Percentiles rank a stretch among this genome's conserved stretches.
phyloP scores from a whole-genome alignment of 1,140 invertebrate species.

The Atopsyche davidsoni region DNA sequence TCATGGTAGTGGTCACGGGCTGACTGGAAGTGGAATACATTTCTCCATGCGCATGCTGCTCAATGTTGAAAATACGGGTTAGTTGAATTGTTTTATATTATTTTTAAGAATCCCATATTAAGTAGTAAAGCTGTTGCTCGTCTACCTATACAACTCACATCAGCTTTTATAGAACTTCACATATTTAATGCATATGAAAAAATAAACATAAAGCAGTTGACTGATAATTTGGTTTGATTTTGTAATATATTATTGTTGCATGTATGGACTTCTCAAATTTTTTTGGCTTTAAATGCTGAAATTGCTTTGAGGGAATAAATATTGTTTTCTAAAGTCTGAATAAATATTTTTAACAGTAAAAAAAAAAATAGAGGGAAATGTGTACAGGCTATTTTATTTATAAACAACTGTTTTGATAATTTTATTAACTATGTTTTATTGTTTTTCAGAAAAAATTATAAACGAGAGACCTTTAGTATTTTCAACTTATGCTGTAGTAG shows the following conservation, averaged over 20 bases:
- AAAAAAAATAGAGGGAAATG: too few species aligned
- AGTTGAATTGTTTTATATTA: neutral
- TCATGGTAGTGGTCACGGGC: neutral
- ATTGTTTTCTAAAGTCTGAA: too few species aligned
- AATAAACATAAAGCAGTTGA: neutral
- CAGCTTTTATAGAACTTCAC: neutral
- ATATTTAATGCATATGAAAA: neutral
- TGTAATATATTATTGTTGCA: too few species aligned
- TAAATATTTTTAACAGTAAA: too few species aligned
- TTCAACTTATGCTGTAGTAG: constrained; percentile 12
- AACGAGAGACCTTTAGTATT: constrained; percentile 11
- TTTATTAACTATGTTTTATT: constrained; percentile 6
- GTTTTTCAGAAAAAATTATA: constrained; percentile 5
- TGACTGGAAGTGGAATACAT: neutral
- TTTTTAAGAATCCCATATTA: neutral
- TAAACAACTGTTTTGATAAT: neutral
- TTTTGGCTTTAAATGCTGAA: too few species aligned
- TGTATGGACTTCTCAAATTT: too few species aligned
- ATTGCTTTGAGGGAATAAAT: too few species aligned
- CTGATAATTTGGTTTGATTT: too few species aligned
- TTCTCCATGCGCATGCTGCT: neutral
- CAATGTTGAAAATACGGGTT: constrained; percentile 1
- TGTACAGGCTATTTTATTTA: too few species aligned
- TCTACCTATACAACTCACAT: neutral
- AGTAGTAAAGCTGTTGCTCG: neutral